Percentiles rank a stretch among this genome's conserved stretches.
Conservation (phyloP, 2,888 invertebrate genomes). For the Acronicta leporina region DNA sequence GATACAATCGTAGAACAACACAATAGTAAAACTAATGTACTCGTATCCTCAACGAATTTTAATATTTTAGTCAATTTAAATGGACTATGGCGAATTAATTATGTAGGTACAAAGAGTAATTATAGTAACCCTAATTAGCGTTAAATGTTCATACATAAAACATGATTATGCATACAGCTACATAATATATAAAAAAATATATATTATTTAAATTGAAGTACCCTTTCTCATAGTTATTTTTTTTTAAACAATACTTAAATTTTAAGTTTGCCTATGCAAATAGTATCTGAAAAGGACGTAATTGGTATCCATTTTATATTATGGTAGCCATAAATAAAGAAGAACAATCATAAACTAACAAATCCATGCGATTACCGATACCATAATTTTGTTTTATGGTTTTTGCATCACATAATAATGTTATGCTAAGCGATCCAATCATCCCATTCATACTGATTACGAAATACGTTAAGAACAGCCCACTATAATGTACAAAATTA, state of each 20-base stretch:
- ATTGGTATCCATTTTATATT: slow-evolving; percentile 12
- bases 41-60: slow-evolving; percentile 3
- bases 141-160: too few species aligned
- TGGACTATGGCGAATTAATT: too few species aligned
- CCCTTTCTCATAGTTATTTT: too few species aligned
- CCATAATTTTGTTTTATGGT: slow-evolving; percentile 33
- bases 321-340: slow-evolving; percentile 3
- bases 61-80: slow-evolving; percentile 27
- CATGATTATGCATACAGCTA: too few species aligned
- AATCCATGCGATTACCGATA: background rate
- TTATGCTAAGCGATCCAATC: slow-evolving; percentile 30
- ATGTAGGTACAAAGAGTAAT: too few species aligned
- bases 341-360: slow-evolving; percentile 18
- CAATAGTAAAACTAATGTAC: background rate
- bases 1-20: slow-evolving; percentile 20
- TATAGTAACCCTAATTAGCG: too few species aligned
- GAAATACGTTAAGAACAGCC: slow-evolving; percentile 49
- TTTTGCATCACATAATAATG: slow-evolving; percentile 45
- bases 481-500: slow-evolving; percentile 69
- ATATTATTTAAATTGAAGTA: too few species aligned
- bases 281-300: too few species aligned
- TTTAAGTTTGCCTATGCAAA: too few species aligned
- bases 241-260: too few species aligned
- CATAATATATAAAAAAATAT: too few species aligned
- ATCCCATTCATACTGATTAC: slow-evolving; percentile 39